Evolutionary conservation across 2,888 invertebrate species (phyloP), one percentile per base, ranked within the genome.

Genomic region (Amaurobius ferox): DNA sequence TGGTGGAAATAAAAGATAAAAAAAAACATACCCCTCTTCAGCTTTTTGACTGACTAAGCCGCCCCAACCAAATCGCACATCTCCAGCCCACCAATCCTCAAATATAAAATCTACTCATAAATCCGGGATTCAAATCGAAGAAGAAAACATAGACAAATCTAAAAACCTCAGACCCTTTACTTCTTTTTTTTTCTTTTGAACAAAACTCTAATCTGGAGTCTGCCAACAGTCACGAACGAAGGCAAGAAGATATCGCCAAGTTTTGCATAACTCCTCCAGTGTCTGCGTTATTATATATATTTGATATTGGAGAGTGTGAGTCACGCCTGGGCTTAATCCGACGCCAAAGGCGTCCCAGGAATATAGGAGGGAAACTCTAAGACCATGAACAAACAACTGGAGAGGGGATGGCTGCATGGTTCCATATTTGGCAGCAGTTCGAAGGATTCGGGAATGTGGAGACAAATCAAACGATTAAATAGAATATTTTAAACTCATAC

Each of bases 261-360:
- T 81, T 81, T 81, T 74, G 74, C 74, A 81, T 81, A 81, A 74
- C 81, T 81, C 44, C 7, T 35, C 44, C 44, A 35, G 61, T 64
- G 30, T 74, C 74, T 64, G 35, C 13, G 29, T 66, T 66, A 66
- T 32, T 32, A 11, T 29, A 23, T 79, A 79, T 78, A n/a, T n/a
- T 78, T 55, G 78, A 62, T 71, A 79, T 79, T 79, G 70, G 78
- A 62, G 32, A 71, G 26, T 23, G 68, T 73, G 80, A 80, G 80
- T 80, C 80, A 80, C 73, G 80, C 67, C 44, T n/a, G 30, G 28
- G 67, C 44, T 73, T 81, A 81, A 81, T 76, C 81, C 70, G 32
- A 68, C 28, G 80, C 80, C 73, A 28, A 29, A 67, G 73, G 79
- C 72, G 64, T 32, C 26, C 16, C 44, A 44, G 26, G 66, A 55